Conservation (phyloP, 2,113 vertebrate species). For the Tretioscincus oriximinensis region DNA sequence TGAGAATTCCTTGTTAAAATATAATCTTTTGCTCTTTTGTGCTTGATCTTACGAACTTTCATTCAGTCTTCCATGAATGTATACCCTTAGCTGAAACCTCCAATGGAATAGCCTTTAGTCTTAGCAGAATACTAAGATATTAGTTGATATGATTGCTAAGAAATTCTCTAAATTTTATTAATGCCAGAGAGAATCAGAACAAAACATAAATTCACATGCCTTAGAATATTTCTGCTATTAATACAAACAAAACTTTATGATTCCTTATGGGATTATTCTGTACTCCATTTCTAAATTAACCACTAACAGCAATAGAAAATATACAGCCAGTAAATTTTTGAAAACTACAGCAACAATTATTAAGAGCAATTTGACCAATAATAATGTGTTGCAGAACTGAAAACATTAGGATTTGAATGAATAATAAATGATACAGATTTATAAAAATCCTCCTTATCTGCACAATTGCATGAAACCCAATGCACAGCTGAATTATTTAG, state of each 20-base stretch:
- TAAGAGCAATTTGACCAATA: conserved; percentile 54
- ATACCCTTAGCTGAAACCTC: no score
- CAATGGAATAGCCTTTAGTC: no score
- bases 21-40: no score
- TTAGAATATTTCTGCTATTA: conserved; percentile 31
- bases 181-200: conserved; percentile 11
- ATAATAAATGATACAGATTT: conserved; percentile 51
- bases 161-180: conserved; percentile 40
- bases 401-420: conserved; percentile 55
- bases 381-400: conserved; percentile 52
- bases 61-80: no score
- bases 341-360: conserved; percentile 61
- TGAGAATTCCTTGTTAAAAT: no score
- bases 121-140: no score
- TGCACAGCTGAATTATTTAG: conserved; percentile 32
- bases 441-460: conserved; percentile 44
- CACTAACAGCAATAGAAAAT: conserved; percentile 55
- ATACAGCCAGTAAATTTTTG: conserved; percentile 47
- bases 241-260: conserved; percentile 35
- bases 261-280: not conserved
- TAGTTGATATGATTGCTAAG: conserved; percentile 7
- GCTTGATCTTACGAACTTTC: no score
- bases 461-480: conserved; percentile 36
- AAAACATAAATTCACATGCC: conserved; percentile 50
- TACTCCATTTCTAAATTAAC: conserved; percentile 48